These are phyloP conservation scores for Cantharis lateralis DNA, from an alignment of 2,888 invertebrate species.

Conservation along the genomic window DNA sequence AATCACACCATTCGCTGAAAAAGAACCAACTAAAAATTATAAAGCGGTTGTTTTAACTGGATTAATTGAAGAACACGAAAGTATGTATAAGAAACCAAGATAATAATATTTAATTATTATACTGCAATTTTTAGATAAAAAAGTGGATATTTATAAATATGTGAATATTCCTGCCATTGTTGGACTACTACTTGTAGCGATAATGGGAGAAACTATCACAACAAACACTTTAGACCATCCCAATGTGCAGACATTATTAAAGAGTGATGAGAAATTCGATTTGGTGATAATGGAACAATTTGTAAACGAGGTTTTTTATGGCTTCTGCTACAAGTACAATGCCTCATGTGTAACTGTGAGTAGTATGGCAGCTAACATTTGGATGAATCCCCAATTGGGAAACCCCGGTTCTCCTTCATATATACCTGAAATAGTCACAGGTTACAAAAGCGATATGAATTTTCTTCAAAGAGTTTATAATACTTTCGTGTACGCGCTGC, in stretches of 20 bases:
- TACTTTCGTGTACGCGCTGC: conserved; percentile 42
- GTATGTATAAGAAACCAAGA: background rate
- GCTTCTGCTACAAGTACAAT: conserved; percentile 50
- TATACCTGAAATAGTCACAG: conserved; percentile 56
- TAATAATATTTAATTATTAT: no score
- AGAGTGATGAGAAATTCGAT: conserved; percentile 52
- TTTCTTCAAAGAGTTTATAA: conserved; percentile 62
- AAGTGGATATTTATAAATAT: background rate
- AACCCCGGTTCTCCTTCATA: conserved; percentile 58
- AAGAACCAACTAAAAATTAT: conserved; percentile 49
- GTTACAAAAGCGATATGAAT: conserved; percentile 55
- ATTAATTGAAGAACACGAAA: no score
- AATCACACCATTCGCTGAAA: conserved; percentile 42
- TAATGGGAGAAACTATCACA: background rate
- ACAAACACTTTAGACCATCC: conserved; percentile 38
- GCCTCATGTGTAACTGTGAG: conserved; percentile 52
- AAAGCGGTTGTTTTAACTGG: background rate
- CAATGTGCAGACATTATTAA: conserved; percentile 42
- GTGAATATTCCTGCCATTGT: background rate
- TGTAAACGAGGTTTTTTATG: conserved; percentile 57
- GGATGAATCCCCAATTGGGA: conserved; percentile 58
- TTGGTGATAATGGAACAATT: conserved; percentile 57
- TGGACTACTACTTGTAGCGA: background rate
- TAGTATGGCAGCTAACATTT: conserved; percentile 55
- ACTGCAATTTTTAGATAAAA: background rate